Conservation (phyloP, 1,140 invertebrate species). For the Philaenus spumarius region DNA sequence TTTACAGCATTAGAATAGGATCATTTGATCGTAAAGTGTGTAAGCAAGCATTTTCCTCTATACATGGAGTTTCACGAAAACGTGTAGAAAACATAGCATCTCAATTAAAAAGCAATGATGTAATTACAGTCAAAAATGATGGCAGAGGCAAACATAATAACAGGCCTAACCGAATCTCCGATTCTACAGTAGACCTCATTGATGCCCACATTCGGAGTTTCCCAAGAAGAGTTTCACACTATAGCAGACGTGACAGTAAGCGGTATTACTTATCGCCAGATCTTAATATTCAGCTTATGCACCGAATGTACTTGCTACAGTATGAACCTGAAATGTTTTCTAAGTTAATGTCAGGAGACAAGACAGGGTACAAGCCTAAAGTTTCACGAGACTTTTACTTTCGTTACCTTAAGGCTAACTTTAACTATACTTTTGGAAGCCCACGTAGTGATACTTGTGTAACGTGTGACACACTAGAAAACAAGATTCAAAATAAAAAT, state of each 20-base stretch:
- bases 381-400: background rate
- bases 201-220: background rate
- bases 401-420: constrained; percentile 1
- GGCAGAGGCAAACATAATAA: background rate
- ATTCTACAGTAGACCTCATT: background rate
- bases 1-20: background rate
- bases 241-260: background rate
- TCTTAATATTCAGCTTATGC: background rate
- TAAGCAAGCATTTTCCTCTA: background rate
- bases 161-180: background rate
- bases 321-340: background rate
- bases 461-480: background rate
- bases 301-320: background rate
- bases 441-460: background rate
- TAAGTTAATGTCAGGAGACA: background rate
- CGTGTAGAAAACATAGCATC: too few relatives aligned
- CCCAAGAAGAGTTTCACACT: background rate
- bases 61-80: background rate
- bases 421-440: constrained; percentile 7
- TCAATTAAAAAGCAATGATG: background rate
- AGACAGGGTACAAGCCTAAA: background rate
- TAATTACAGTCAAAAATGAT: background rate
- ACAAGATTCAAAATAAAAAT: background rate
- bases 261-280: background rate
- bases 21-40: too few relatives aligned